phyloP scores from a whole-genome alignment of 2,888 invertebrate species.

The Drosophila maculinotata region DNA sequence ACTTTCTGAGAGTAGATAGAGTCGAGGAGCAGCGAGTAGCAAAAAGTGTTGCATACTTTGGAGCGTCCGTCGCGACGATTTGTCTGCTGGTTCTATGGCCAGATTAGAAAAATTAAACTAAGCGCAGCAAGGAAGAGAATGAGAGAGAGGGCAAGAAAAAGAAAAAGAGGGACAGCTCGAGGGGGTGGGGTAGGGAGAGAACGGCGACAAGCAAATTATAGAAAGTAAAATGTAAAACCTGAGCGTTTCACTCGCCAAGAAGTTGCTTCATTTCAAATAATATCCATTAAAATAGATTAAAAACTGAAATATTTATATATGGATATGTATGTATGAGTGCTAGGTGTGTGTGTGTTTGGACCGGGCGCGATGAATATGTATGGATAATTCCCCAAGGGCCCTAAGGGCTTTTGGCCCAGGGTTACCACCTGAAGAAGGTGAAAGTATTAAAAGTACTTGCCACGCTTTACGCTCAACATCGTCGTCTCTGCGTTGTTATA shows the following conservation, averaged over 20 bases:
- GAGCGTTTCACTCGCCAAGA: conserved; percentile 30
- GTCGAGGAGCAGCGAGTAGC: conserved; percentile 20
- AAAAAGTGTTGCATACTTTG: conserved; percentile 75
- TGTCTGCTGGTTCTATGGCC: conserved; percentile 41
- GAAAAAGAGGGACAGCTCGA: background rate
- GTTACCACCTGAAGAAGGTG: conserved; percentile 61
- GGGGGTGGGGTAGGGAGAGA: background rate
- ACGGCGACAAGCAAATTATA: conserved; percentile 62
- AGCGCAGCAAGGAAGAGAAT: conserved; percentile 1
- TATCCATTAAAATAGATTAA: conserved; percentile 82
- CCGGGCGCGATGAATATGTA: conserved; percentile 51
- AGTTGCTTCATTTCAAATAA: conserved; percentile 67
- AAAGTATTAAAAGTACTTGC: conserved; percentile 78
- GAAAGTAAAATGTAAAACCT: conserved; percentile 56
- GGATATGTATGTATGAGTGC: conserved; percentile 24
- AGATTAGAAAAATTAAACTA: conserved; percentile 76
- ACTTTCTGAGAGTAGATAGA: conserved; percentile 11
- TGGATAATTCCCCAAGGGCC: conserved; percentile 53
- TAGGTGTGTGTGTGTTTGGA: background rate
- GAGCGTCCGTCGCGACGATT: conserved; percentile 50
- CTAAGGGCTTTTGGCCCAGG: conserved; percentile 13
- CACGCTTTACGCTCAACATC: conserved; percentile 46
- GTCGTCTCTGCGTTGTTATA: conserved; percentile 60
- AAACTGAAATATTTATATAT: conserved; percentile 81
- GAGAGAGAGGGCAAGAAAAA: background rate